A percentile compares a stretch with the other conserved stretches of the same genome.
These are phyloP conservation scores for Battus philenor DNA, from an alignment of 1,140 invertebrate genomes.

Conservation along the genomic window DNA sequence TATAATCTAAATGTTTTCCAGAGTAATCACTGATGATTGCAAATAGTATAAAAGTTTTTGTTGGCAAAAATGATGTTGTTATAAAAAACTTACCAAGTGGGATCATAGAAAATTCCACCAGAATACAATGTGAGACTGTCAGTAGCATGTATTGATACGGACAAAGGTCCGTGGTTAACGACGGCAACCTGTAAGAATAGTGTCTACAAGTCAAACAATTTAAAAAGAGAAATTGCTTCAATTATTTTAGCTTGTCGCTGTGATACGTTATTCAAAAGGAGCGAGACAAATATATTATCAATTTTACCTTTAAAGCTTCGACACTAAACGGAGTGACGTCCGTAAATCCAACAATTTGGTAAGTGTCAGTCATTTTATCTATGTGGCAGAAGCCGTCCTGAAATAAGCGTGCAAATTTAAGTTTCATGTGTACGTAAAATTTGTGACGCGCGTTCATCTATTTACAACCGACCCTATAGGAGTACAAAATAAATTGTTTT, in stretches of 20 bases:
- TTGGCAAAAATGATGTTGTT: no score
- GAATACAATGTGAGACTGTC: slow-evolving; percentile 86
- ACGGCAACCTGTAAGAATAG: slow-evolving; percentile 84
- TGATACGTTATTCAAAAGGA: neutral
- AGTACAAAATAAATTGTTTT: no score
- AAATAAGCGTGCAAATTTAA: no score
- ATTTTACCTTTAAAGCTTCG: slow-evolving; percentile 44
- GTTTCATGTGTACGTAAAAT: no score
- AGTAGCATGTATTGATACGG: slow-evolving; percentile 88
- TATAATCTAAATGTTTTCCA: no score
- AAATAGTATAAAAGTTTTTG: no score
- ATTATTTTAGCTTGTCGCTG: no score
- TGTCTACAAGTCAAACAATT: no score
- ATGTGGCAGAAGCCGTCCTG: slow-evolving; percentile 49
- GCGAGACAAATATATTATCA: neutral
- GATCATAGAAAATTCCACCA: slow-evolving; percentile 77
- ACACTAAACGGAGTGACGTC: slow-evolving; percentile 44
- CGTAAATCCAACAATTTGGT: slow-evolving; percentile 39
- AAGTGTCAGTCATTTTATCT: slow-evolving; percentile 38
- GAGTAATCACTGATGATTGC: no score
- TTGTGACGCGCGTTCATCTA: no score
- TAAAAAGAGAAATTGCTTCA: slow-evolving; percentile 25
- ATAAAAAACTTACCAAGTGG: slow-evolving; percentile 44
- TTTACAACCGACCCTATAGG: no score
- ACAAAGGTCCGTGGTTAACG: slow-evolving; percentile 84